Percentiles rank a stretch among this genome's conserved stretches.
Conservation (phyloP, 2,797 vertebrate species). For the Pterois miles region DNA sequence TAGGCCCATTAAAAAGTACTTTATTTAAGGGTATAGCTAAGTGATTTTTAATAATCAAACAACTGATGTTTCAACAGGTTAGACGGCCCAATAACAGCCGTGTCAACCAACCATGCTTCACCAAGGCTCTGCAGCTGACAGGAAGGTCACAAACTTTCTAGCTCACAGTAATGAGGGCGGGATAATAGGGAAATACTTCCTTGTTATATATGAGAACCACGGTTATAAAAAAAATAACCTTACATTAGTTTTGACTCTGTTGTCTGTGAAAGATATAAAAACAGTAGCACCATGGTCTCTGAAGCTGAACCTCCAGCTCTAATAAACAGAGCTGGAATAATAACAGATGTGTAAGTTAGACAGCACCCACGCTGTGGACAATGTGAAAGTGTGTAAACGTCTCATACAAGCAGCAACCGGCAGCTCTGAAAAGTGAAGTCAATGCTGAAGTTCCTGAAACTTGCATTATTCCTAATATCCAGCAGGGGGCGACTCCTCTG, state of each 20-base stretch:
- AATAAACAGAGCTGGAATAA: conserved; percentile 1
- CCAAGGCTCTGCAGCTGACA: not conserved
- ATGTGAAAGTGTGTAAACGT: not conserved
- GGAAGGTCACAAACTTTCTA: not conserved
- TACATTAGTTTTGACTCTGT: not conserved
- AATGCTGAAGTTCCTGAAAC: not conserved
- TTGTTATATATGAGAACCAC: not conserved
- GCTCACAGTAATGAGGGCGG: not conserved
- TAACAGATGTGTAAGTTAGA: not conserved
- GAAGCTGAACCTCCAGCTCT: not conserved
- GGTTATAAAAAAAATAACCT: not conserved
- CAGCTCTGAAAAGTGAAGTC: not conserved
- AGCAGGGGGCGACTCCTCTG: not conserved
- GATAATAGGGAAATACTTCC: not conserved
- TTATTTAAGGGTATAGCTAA: not conserved
- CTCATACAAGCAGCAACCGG: not conserved
- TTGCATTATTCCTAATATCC: not conserved
- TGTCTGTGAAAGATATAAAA: not conserved
- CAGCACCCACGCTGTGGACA: not conserved
- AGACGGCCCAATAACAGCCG: not conserved
- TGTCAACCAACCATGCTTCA: not conserved
- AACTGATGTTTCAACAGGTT: not conserved
- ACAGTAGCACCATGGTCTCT: not conserved
- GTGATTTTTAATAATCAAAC: not conserved
- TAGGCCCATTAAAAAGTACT: not conserved